Conservation (phyloP, 2,888 invertebrate genomes). For the Nomada ferruginata region DNA sequence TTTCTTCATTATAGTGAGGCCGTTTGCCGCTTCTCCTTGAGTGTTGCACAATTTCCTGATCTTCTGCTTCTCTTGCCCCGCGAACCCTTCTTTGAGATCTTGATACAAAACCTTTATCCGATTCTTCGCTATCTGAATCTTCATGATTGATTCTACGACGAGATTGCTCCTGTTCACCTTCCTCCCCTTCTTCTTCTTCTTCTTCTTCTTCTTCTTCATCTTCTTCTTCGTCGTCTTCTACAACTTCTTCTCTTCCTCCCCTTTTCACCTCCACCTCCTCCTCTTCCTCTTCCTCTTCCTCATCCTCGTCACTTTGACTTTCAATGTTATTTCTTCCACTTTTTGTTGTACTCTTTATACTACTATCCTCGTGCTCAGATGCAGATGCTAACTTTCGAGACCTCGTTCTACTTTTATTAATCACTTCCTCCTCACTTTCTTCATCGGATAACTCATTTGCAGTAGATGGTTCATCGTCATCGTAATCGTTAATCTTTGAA, state of each 20-base stretch:
- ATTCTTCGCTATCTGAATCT: constrained; percentile 72
- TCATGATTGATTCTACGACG: constrained; percentile 59
- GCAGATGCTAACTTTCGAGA: constrained; percentile 65
- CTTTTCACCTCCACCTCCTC: constrained; percentile 60
- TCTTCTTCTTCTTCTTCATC: constrained; percentile 52
- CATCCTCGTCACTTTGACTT: constrained; percentile 60
- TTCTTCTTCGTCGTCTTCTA: no score
- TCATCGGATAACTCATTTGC: constrained; percentile 71
- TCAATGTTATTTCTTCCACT: constrained; percentile 54
- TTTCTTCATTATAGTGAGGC: constrained; percentile 81
- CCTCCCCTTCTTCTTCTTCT: constrained; percentile 50
- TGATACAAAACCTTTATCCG: constrained; percentile 62
- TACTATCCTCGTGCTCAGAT: constrained; percentile 38
- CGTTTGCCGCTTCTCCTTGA: constrained; percentile 78
- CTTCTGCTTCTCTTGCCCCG: constrained; percentile 59
- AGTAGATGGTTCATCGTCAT: constrained; percentile 67
- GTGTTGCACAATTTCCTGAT: constrained; percentile 56
- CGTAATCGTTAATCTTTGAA: constrained; percentile 58
- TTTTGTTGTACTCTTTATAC: constrained; percentile 29
- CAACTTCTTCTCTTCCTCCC: constrained; percentile 48
- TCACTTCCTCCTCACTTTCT: constrained; percentile 74
- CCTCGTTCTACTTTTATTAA: constrained; percentile 70
- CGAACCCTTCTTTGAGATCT: constrained; percentile 70
- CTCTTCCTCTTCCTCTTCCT: constrained; percentile 50
- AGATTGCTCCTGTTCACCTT: constrained; percentile 58